Base-by-base conservation (phyloP, 2,113 vertebrate species). In the Brachirus orientalis region DNA sequence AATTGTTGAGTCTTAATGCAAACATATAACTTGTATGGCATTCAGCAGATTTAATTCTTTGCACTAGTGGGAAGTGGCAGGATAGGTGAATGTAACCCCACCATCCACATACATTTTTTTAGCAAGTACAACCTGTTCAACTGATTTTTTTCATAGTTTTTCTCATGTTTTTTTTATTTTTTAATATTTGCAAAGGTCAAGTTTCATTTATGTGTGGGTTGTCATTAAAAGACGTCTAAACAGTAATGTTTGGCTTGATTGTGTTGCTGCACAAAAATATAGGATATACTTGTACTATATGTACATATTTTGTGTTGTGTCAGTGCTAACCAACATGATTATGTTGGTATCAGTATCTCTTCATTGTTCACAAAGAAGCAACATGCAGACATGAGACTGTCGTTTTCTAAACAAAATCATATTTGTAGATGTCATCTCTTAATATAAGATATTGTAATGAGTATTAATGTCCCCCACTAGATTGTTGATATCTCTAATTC, bases 71-170 rank as follows among this genome's bases (percentile, higher is more conserved):
- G 16, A 80, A 57, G 55, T 40, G 43, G 72, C 52, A 68, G 77
- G 64, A 68, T 45, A 72, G 71, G 85, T 76, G 85, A 85, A 81
- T 86, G 85, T 80, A 85, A 75, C 72, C 68, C 18, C 53, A 19
- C 16, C 4, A 43, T 43, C 40, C 40, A 10, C 9, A 35, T 3
- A 3, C 13, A 47, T 43, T 47, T 66, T 54, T 64, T 72, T 56
- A 63, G 79, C 77, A 85, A 72, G 77, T 82, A 87, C 88, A 89
- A 86, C 87, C 81, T 77, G 61, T 79, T 76, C 58, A 66, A 40
- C 28, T 62, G 62, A 56, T 22, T 69, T 35, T 20, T 69, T 72
- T 52, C 18, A 19, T 28, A 28, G 28, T 4, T 67, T 5, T 10
- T 80, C 10, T 52, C 19, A 28, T 51, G 16, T 64, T 8, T 3